Evolutionary conservation across 2,113 vertebrate species (phyloP).

Genomic region (Procavia capensis): DNA sequence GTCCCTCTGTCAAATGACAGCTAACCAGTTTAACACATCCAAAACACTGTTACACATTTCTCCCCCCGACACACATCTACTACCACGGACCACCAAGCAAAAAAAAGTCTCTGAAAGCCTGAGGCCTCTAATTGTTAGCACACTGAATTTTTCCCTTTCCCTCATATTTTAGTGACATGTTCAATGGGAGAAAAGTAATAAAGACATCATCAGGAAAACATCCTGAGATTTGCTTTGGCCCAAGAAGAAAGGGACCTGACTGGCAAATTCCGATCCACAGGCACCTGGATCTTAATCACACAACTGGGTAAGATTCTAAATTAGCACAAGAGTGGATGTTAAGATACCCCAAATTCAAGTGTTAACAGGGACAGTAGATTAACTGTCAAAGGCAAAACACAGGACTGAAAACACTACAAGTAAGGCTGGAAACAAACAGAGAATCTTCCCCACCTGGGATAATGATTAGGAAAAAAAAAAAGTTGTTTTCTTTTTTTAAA

Average conservation of each 20-base stretch:
- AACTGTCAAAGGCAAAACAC: background rate
- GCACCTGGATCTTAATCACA: background rate
- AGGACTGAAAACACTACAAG: background rate
- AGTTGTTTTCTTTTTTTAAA: background rate
- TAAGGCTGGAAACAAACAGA: background rate
- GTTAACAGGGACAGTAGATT: background rate
- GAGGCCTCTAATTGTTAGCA: background rate
- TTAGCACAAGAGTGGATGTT: background rate
- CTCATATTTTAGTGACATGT: background rate
- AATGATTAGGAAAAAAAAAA: background rate
- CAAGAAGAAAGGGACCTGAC: background rate
- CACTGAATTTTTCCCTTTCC: background rate
- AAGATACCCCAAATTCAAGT: conserved; percentile 24
- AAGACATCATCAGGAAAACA: background rate
- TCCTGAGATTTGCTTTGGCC: background rate
- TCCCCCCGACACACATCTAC: background rate
- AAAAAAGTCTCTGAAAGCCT: background rate
- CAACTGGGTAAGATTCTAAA: background rate
- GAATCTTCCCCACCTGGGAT: background rate
- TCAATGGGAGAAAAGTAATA: background rate
- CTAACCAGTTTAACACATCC: background rate
- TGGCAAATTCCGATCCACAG: background rate
- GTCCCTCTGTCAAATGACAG: conserved; percentile 32
- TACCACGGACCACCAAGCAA: background rate
- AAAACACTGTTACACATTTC: background rate